Conservation (phyloP, 2,888 invertebrate species). For the Cosmopolites sordidus region DNA sequence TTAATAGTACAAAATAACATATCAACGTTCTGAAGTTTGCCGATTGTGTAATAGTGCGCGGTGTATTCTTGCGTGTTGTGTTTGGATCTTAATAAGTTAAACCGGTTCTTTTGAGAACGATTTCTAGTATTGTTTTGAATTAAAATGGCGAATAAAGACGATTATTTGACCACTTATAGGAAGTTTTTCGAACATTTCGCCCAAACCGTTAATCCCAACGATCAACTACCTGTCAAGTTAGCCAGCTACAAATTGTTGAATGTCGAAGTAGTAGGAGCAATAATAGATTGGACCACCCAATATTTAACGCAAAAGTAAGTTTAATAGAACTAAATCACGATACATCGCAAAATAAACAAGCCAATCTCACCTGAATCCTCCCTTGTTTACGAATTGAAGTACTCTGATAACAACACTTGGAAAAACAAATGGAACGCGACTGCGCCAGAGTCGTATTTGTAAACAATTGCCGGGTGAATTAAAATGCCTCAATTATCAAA, state of each 20-base stretch:
- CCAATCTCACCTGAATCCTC: slow-evolving; percentile 6
- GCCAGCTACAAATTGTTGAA: slow-evolving; percentile 65
- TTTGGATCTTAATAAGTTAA: not conserved
- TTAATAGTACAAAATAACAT: slow-evolving; percentile 15
- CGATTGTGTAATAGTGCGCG: slow-evolving; percentile 11
- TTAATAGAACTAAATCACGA: not conserved
- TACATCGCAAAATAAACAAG: slow-evolving; percentile 2
- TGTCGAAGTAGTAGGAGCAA: slow-evolving; percentile 67
- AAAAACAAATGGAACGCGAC: slow-evolving; percentile 10
- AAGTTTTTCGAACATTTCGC: slow-evolving; percentile 70
- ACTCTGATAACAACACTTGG: not conserved
- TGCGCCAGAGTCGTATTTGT: slow-evolving; percentile 17
- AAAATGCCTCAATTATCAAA: not conserved
- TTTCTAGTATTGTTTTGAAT: not conserved
- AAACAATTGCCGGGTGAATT: slow-evolving; percentile 15
- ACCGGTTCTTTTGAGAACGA: no score
- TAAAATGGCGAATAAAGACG: slow-evolving; percentile 56
- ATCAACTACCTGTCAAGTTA: slow-evolving; percentile 70
- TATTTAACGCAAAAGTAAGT: slow-evolving; percentile 75
- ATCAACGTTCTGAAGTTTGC: slow-evolving; percentile 10
- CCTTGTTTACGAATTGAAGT: slow-evolving; percentile 1
- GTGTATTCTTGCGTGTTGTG: slow-evolving; percentile 7
- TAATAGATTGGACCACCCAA: slow-evolving; percentile 71
- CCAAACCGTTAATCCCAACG: slow-evolving; percentile 63
- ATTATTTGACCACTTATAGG: slow-evolving; percentile 65